Percentiles rank a stretch among this genome's conserved stretches.
phyloP scores from a whole-genome alignment of 1,140 invertebrate species.

The Penaeus vannamei region DNA sequence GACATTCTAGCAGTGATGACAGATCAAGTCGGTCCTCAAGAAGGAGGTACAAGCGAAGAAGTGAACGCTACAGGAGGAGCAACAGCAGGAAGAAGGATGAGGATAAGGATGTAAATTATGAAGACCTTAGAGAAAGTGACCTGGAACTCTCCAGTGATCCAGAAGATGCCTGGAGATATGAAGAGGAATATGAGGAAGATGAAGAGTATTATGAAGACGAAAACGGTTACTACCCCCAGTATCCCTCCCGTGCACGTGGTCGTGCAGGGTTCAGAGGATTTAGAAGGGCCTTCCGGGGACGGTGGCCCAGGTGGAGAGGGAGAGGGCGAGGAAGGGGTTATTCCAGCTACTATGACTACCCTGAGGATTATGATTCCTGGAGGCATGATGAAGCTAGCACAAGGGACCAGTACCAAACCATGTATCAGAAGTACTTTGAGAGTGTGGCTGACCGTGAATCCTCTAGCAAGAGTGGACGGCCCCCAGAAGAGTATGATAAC shows the following conservation, averaged over 20 bases:
- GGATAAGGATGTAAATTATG: constrained; percentile 52
- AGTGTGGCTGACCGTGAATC: constrained; percentile 53
- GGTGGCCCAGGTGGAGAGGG: constrained; percentile 20
- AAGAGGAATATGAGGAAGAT: constrained; percentile 38
- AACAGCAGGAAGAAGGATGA: constrained; percentile 35
- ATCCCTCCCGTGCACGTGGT: constrained; percentile 20
- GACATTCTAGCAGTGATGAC: constrained; percentile 13
- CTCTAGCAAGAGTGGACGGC: not conserved
- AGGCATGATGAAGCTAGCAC: not conserved
- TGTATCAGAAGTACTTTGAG: constrained; percentile 58
- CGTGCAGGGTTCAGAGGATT: constrained; percentile 4
- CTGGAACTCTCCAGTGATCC: constrained; percentile 59
- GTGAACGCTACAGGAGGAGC: constrained; percentile 28
- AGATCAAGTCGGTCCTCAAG: constrained; percentile 68
- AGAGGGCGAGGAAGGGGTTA: constrained; percentile 23
- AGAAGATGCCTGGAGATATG: constrained; percentile 37
- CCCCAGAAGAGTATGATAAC: not conserved
- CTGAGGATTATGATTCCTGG: constrained; percentile 14
- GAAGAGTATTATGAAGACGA: not conserved
- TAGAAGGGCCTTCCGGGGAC: constrained; percentile 23
- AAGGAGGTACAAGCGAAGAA: constrained; percentile 41
- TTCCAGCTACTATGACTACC: constrained; percentile 11
- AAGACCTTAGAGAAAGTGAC: constrained; percentile 60
- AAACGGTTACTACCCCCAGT: not conserved
- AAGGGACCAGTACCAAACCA: constrained; percentile 47